Evolutionary conservation across 2,113 vertebrate genomes (phyloP).

Genomic region (Carettochelys insculpta): DNA sequence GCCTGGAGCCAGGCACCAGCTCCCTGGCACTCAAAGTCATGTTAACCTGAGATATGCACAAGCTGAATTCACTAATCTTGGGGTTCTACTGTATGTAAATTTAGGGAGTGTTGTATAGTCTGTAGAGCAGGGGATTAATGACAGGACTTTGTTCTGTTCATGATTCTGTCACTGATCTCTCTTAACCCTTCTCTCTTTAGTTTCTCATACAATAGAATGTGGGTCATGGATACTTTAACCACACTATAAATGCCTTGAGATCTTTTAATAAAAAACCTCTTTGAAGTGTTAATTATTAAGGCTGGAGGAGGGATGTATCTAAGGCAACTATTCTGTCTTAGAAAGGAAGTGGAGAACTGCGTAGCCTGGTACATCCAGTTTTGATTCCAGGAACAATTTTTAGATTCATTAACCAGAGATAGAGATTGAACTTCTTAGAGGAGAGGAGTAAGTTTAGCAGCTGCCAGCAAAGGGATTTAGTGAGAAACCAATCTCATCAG

Average conservation of each 20-base stretch:
- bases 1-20: no score
- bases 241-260: background rate
- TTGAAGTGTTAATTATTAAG: background rate
- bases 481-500: background rate
- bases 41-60: no score
- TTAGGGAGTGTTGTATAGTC: background rate
- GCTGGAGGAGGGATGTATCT: background rate
- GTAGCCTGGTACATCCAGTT: background rate
- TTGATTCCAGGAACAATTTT: constrained; percentile 2
- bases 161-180: background rate
- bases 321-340: background rate
- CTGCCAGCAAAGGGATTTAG: constrained; percentile 17
- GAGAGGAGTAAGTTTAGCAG: background rate
- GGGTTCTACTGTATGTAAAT: background rate
- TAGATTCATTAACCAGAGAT: background rate
- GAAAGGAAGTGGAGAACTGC: background rate
- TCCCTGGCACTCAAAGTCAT: no score
- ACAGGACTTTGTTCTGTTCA: background rate
- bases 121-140: background rate
- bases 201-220: background rate
- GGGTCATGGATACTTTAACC: background rate
- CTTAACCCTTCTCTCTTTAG: background rate
- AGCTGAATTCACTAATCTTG: no score
- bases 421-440: background rate
- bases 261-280: background rate